These are phyloP conservation scores for Amphiprion ocellaris DNA, from an alignment of 2,113 vertebrate species.

Conservation along the genomic window DNA sequence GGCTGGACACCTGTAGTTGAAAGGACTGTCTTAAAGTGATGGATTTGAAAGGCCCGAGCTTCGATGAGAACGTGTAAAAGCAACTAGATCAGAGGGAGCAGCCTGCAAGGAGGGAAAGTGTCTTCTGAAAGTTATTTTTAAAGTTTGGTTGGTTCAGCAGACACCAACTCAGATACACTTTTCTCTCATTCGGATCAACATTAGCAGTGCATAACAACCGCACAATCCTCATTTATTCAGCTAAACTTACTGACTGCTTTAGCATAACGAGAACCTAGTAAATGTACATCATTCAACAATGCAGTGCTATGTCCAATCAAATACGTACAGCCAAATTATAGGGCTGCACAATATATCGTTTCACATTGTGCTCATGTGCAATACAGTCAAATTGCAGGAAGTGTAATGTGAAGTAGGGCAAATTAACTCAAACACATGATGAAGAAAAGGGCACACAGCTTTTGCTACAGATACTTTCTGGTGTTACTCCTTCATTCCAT, in stretches of 20 bases:
- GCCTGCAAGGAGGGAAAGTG: conserved; percentile 2
- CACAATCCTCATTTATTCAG: not conserved
- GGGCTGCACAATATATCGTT: too few species aligned
- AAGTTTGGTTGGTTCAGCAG: not conserved
- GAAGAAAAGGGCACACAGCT: too few species aligned
- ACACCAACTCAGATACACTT: not conserved
- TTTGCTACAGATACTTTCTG: too few species aligned
- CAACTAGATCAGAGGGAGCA: conserved; percentile 25
- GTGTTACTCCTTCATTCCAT: too few species aligned
- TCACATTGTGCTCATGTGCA: too few species aligned
- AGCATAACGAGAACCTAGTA: not conserved
- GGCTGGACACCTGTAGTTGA: conserved; percentile 65
- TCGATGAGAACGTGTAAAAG: conserved; percentile 32
- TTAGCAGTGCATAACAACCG: not conserved
- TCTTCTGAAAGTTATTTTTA: not conserved
- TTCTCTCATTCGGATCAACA: not conserved
- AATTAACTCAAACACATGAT: too few species aligned
- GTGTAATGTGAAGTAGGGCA: too few species aligned
- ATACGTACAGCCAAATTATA: not conserved
- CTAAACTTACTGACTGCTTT: too few species aligned
- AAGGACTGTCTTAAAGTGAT: conserved; percentile 60
- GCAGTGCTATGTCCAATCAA: not conserved
- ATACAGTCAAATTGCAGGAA: too few species aligned
- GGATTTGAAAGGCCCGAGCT: conserved; percentile 48
- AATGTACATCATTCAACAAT: not conserved